A percentile compares a stretch with the other conserved stretches of the same genome.
Conservation (phyloP, 2,888 invertebrate species). For the Hemicrepidius hirtus region DNA sequence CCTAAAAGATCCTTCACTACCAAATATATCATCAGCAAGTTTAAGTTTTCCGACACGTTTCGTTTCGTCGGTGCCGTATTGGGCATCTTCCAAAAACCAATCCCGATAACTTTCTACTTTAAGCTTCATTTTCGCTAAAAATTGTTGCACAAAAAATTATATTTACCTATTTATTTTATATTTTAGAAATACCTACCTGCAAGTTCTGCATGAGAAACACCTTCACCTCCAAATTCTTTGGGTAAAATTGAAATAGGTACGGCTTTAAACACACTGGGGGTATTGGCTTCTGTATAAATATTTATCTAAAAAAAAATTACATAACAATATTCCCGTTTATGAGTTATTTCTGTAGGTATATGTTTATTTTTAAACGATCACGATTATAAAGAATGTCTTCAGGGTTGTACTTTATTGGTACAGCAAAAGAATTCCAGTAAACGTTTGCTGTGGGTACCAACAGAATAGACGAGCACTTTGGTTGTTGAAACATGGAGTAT, state of each 20-base stretch:
- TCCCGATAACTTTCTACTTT: conserved; percentile 72
- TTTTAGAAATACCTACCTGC: conserved; percentile 68
- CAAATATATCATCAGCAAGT: conserved; percentile 74
- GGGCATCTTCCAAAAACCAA: conserved; percentile 74
- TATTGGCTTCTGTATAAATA: no score
- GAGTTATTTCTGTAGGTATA: no score
- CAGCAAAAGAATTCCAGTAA: no score
- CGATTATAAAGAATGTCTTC: no score
- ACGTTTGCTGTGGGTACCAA: no score
- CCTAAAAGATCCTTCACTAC: conserved; percentile 75
- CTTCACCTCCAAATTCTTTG: conserved; percentile 79
- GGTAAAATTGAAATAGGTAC: conserved; percentile 71
- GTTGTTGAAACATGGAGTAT: no score
- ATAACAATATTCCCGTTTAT: no score
- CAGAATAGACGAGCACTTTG: no score
- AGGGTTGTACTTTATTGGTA: no score
- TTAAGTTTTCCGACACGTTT: conserved; percentile 74
- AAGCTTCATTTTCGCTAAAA: conserved; percentile 75
- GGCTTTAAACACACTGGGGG: no score
- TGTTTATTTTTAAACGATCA: no score
- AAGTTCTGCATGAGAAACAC: conserved; percentile 74
- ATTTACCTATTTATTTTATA: neutral
- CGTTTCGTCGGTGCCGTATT: conserved; percentile 73
- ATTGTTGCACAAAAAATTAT: conserved; percentile 10
- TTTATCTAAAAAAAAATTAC: no score